These are phyloP conservation scores for Hylomyscus alleni DNA, from an alignment of 2,797 vertebrate species.

Conservation along the genomic window DNA sequence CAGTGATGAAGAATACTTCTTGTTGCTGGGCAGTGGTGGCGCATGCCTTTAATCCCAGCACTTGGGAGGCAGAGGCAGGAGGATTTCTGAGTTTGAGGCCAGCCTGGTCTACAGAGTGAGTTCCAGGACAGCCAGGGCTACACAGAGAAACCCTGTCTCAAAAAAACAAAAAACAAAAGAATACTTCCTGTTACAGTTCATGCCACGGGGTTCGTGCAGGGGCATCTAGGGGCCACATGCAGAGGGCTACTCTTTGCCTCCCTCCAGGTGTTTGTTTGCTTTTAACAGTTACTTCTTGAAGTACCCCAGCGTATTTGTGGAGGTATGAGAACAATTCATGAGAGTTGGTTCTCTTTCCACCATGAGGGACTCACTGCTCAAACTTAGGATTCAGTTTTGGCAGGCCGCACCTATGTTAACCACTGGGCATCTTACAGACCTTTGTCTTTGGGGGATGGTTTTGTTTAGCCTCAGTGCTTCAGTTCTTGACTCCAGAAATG, in stretches of 20 bases:
- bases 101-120: too few relatives aligned
- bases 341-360: neutral
- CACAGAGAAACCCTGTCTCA: too few relatives aligned
- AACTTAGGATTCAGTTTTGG: neutral
- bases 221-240: neutral
- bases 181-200: neutral
- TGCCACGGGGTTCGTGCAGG: neutral
- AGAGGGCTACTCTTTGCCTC: neutral
- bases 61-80: too few relatives aligned
- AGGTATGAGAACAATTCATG: neutral
- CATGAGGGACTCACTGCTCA: neutral
- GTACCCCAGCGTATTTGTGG: neutral
- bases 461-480: neutral
- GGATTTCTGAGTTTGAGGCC: too few relatives aligned
- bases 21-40: too few relatives aligned
- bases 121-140: too few relatives aligned
- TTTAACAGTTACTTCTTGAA: neutral
- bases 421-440: neutral
- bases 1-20: neutral
- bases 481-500: conserved; percentile 1
- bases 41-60: too few relatives aligned
- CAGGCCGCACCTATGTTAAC: neutral
- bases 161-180: neutral
- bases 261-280: neutral
- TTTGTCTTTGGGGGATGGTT: neutral